Evolutionary conservation across 1,140 invertebrate genomes (phyloP).

Genomic region (Atopsyche davidsoni): DNA sequence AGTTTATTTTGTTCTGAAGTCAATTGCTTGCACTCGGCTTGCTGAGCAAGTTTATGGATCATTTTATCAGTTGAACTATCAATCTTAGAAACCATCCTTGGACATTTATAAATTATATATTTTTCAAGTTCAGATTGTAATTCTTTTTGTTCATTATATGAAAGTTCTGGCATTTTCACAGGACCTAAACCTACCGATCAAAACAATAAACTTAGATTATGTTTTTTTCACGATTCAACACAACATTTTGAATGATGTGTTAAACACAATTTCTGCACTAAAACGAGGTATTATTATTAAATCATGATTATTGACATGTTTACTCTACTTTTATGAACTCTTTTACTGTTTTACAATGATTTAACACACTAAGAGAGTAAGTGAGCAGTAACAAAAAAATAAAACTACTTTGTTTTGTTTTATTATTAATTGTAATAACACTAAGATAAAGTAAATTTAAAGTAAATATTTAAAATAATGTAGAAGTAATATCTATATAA

Average conservation of each 20-base stretch:
- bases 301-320: not conserved
- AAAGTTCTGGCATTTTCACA: conserved; percentile 6
- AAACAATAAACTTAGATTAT: not conserved
- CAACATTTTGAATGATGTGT: not conserved
- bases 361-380: not conserved
- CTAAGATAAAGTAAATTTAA: not conserved
- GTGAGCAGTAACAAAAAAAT: not conserved
- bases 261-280: not conserved
- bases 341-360: not conserved
- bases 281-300: not conserved
- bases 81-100: not conserved
- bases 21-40: not conserved
- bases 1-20: not conserved
- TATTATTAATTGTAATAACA: too few relatives aligned
- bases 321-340: not conserved
- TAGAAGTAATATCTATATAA: not conserved
- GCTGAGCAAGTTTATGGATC: not conserved
- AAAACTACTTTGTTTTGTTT: not conserved
- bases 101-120: not conserved
- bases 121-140: not conserved
- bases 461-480: not conserved
- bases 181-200: conserved; percentile 1
- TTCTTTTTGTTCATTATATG: conserved; percentile 9
- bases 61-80: not conserved
- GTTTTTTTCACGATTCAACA: not conserved